Base-by-base conservation (phyloP, 2,113 vertebrate genomes). In the Boleophthalmus pectinirostris region DNA sequence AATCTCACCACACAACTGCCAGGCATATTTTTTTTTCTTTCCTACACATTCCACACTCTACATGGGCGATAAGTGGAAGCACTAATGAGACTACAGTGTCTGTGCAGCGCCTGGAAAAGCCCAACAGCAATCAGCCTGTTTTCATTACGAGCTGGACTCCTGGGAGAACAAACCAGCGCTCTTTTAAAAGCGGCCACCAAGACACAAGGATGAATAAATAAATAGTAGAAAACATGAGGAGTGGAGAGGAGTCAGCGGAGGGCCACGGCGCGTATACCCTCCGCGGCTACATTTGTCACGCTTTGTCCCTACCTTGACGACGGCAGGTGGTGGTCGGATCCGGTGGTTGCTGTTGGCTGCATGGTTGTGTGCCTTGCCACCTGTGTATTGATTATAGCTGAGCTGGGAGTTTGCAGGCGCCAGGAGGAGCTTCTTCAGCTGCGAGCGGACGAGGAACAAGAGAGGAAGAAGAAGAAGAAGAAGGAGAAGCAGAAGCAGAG, bases 401-500 rank as follows among this genome's bases (percentile, higher is more conserved):
- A 98, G 95, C 94, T 99, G 98, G 92, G 96, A 96, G 94, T 98
- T 99, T 88, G 97, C 96, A 57, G 98, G 98, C 81, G 98, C 97
- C 95, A 99, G 93, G 93, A 99, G 95, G 92, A 99, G 96, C 94
- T 98, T 98, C 96, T 97, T 99, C 93, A 99, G 95, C 98, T 99
- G 93, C 82, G 91, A 72, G 93, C 68, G 91, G 77, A 77, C 78
- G 72, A 83, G 85, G 60, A 72, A 81, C 83, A 77, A 80, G 74
- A 43, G 47, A 69, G 66, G 47, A 65, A 21, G 6, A 43, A 43
- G 38, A 38, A 38, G 6, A 38, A 38, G 33, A n/a, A n/a, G n/a
- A n/a, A n/a, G n/a, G n/a, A n/a, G n/a, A n/a, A n/a, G n/a, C n/a
- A n/a, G n/a, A 38, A 38, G 38, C 8, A 49, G 21, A 18, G 66